Conservation (phyloP, 2,113 vertebrate genomes). For the Hyperoodon ampullatus region DNA sequence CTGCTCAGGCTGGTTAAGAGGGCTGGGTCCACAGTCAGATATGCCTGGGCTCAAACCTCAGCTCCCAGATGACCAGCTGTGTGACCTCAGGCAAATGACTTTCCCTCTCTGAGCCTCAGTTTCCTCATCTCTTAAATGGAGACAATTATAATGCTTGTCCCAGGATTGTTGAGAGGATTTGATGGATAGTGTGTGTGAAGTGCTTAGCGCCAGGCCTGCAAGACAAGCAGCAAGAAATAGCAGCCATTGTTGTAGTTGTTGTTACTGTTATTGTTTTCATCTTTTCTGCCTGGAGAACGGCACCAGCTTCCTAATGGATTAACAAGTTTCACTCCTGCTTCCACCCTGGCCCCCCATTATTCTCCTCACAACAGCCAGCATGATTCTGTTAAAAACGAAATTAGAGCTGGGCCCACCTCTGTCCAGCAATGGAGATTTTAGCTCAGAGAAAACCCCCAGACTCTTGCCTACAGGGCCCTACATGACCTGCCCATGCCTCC, state of each 20-base stretch:
- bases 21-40: background rate
- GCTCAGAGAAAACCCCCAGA: background rate
- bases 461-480: background rate
- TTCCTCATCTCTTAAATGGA: background rate
- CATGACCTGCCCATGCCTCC: background rate
- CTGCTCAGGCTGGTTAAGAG: background rate
- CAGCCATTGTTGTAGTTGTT: rapidly evolving
- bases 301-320: background rate
- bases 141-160: rapidly evolving
- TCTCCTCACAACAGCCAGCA: background rate
- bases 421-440: background rate
- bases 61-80: background rate
- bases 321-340: background rate
- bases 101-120: background rate
- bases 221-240: too few relatives aligned
- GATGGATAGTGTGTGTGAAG: background rate
- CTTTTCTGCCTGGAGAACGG: background rate
- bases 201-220: background rate
- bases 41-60: background rate
- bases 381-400: background rate
- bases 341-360: background rate
- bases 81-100: background rate
- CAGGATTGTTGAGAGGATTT: background rate
- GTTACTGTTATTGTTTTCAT: rapidly evolving
- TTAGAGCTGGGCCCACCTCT: background rate